phyloP scores from a whole-genome alignment of 2,888 invertebrate species.

The Mythimna albipuncta region DNA sequence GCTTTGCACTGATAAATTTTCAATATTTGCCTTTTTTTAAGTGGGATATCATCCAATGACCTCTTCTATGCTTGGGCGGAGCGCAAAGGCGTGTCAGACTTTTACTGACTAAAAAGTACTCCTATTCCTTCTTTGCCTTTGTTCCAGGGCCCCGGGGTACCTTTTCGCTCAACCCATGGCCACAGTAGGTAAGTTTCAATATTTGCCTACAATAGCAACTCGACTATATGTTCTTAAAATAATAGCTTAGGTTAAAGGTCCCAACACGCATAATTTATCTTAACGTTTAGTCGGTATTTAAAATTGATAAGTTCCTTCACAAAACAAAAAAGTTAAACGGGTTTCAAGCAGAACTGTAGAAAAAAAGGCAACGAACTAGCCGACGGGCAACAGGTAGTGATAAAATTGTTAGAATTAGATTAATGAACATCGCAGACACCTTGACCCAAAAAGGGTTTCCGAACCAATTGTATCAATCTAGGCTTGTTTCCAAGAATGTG shows the following conservation, averaged over 20 bases:
- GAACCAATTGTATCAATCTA: slow-evolving; percentile 47
- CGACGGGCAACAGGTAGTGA: slow-evolving; percentile 49
- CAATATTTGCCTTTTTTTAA: no score
- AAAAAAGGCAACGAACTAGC: slow-evolving; percentile 30
- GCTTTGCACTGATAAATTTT: neutral
- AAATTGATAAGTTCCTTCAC: neutral
- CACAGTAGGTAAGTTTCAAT: no score
- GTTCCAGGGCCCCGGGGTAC: no score
- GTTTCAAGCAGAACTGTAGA: slow-evolving; percentile 19
- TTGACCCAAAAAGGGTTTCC: slow-evolving; percentile 57
- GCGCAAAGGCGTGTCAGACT: no score
- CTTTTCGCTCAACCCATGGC: no score
- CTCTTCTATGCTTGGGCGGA: no score
- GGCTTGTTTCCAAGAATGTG: slow-evolving; percentile 32
- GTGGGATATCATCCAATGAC: no score
- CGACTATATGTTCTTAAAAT: neutral
- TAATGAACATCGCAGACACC: slow-evolving; percentile 50
- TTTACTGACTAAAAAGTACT: no score
- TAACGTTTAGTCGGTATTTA: neutral
- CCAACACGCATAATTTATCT: neutral
- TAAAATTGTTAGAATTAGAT: slow-evolving; percentile 54
- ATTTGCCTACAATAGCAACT: neutral
- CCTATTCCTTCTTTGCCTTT: no score
- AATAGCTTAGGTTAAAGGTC: neutral
- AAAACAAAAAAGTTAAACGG: slow-evolving; percentile 10